phyloP scores from a whole-genome alignment of 2,113 vertebrate species.

The Rhinolophus ferrumequinum region DNA sequence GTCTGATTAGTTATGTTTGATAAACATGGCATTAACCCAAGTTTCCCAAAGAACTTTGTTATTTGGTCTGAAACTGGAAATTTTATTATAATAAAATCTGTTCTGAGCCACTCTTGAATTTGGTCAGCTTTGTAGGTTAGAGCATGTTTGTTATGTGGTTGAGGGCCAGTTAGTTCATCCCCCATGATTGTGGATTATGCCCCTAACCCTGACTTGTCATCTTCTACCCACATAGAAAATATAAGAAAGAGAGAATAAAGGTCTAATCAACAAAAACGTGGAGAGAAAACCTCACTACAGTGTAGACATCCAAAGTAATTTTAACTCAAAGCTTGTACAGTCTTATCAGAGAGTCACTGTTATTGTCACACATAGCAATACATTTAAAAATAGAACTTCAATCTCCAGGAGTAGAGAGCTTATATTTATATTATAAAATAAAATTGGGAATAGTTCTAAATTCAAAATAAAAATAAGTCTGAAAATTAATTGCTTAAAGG shows the following conservation, averaged over 20 bases:
- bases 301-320: constrained; percentile 5
- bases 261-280: background rate
- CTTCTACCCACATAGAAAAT: background rate
- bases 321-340: background rate
- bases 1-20: background rate
- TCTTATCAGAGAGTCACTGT: background rate
- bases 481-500: background rate
- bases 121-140: background rate
- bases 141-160: background rate
- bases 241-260: background rate
- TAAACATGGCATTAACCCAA: background rate
- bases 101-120: background rate
- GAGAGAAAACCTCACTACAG: background rate
- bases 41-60: background rate
- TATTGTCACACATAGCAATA: background rate
- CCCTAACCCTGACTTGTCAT: background rate
- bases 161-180: background rate
- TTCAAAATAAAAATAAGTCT: background rate
- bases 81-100: background rate
- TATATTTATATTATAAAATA: background rate
- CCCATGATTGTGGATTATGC: background rate
- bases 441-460: background rate
- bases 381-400: constrained; percentile 32
- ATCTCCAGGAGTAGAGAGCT: background rate
- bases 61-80: background rate